Evolutionary conservation across 2,888 invertebrate species (phyloP).

Genomic region (Serrognathus titanus): DNA sequence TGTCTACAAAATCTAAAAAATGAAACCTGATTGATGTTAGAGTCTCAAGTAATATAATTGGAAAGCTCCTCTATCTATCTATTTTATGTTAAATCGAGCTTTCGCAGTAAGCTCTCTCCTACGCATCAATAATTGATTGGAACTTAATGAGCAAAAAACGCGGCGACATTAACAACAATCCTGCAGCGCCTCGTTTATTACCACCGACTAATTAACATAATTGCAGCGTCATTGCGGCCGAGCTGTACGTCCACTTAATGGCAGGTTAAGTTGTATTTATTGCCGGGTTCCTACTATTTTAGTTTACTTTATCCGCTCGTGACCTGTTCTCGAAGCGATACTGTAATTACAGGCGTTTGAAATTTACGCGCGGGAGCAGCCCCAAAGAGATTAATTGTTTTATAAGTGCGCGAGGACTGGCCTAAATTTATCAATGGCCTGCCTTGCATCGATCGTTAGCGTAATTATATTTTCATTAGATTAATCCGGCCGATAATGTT

Average conservation of each 20-base stretch:
- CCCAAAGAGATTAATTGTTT: slow-evolving; percentile 33
- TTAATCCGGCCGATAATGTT: not conserved
- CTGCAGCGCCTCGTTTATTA: slow-evolving; percentile 10
- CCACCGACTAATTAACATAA: slow-evolving; percentile 14
- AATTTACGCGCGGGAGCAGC: slow-evolving; percentile 31
- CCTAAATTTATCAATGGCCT: slow-evolving; percentile 10
- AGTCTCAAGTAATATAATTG: too few species aligned
- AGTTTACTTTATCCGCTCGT: slow-evolving; percentile 5
- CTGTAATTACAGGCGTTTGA: slow-evolving; percentile 30
- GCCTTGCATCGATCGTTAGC: slow-evolving; percentile 8
- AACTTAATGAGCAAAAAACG: not conserved
- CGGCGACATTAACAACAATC: slow-evolving; percentile 11
- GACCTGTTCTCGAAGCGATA: slow-evolving; percentile 26
- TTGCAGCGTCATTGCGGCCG: slow-evolving; percentile 4
- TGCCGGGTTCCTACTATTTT: slow-evolving; percentile 12
- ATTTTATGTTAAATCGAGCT: too few species aligned
- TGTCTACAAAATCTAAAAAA: too few species aligned
- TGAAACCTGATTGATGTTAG: too few species aligned
- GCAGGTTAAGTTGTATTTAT: slow-evolving; percentile 13
- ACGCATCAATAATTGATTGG: not conserved
- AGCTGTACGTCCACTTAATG: slow-evolving; percentile 7
- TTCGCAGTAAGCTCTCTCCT: too few species aligned
- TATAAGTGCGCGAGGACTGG: slow-evolving; percentile 29
- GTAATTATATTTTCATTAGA: slow-evolving; percentile 14
- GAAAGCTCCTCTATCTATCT: too few species aligned